Evolutionary conservation across 2,888 invertebrate genomes (phyloP), one percentile per base, ranked within the genome.

Genomic region (Meteorus colon): DNA sequence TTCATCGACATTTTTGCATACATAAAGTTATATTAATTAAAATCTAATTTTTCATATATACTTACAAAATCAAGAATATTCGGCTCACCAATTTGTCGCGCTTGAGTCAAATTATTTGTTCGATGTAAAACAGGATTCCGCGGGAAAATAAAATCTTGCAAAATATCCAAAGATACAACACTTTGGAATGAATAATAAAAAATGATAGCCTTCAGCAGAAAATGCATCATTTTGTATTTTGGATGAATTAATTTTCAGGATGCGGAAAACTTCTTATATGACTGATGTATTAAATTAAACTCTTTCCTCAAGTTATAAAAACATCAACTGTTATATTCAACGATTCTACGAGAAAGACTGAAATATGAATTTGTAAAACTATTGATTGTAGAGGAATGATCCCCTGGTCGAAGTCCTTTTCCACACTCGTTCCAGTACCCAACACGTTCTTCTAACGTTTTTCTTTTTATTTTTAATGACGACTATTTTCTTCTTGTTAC

Each of bases 261-360:
- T 48, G 27, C 51, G 10, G 16, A 55, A 29, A 16, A 55, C 14
- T 48, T 69, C 27, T 3, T 41, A 27, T 19, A 4, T 37, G 27
- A 27, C 12, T 34, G 1, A 24, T 60, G 24, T 59, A 41, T 34
- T 10, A 4, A 29, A 70, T 34, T 31, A 31, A 6, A 63, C 0
- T 29, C 14, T 31, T 16, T 29, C 3, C 14, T 31, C 12, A 31
- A 12, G 4, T 31, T 19, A 8, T 24, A 27, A 10, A 10, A 31
- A 34, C 5, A 8, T 29, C 6, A 29, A 16, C n/a, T 12, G 2
- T 1, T 8, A 37, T 60, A n/a, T 60, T 4, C 24, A 10, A 37
- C 41, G n/a, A 55, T 19, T 19, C 59, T 41, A 59, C 16, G 55
- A 69, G 16, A 41, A 70, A 70, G 27, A 60, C 70, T 60, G 59